Base-by-base conservation (phyloP, 2,113 vertebrate species). In the Larimichthys polyactis region DNA sequence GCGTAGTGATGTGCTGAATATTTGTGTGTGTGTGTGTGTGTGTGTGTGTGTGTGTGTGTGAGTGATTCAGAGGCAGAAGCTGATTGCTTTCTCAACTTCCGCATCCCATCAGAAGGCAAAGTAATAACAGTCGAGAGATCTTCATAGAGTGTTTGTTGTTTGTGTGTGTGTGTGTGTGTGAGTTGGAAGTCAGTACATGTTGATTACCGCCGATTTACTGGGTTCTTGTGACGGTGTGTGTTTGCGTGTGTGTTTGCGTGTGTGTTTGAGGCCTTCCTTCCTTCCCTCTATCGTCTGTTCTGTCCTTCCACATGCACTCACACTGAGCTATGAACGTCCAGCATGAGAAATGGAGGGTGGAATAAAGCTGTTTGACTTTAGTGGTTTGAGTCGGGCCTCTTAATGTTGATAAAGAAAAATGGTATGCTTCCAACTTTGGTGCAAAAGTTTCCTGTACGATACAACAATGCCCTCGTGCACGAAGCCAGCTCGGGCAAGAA, bases 61-160 rank as follows among this genome's bases (percentile, higher is more conserved):
- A 88, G 89, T 89, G 79, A 88, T 89, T 90, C 81, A 81, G 70
- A 89, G 69, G 86, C 77, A 77, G 88, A 81, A 49, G 78, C 82
- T 90, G 91, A 95, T 92, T 92, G 79, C 90, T 90, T 94, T 89
- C 80, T 82, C 75, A 58, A 67, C 83, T 73, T 83, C 60, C 72
- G 32, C 72, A 68, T 75, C 29, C 64, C 74, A 68, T 81, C 75
- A 86, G 85, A 90, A 89, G 62, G 69, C 78, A 54, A 59, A 48
- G 74, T 91, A 87, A 87, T 90, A 91, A 90, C 83, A 43, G 48
- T 48, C 70, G 46, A 62, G 68, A 72, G 71, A 74, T 92, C 66
- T 85, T 71, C 67, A 78, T 64, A 27, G 75, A 79, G 65, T 58
- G 32, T 55, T 76, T 84, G 66, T 72, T 12, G 70, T 77, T 9